Percentiles rank a stretch among this genome's conserved stretches.
Evolutionary conservation across 2,888 invertebrate species (phyloP).

Genomic region (Chymomyza fuscimana): DNA sequence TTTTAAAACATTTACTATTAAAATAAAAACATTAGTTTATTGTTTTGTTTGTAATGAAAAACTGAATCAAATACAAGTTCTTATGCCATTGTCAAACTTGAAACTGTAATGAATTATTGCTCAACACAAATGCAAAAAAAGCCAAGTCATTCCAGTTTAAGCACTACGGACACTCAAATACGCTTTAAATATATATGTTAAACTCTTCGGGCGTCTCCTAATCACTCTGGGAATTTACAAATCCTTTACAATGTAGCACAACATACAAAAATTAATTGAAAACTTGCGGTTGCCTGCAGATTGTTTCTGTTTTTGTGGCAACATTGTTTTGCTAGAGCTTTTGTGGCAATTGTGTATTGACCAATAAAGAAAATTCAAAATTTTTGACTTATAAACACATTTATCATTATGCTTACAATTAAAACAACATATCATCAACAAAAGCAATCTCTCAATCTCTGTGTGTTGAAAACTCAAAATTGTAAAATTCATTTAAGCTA

Average conservation of each 20-base stretch:
- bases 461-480: neutral
- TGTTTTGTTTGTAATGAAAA: neutral
- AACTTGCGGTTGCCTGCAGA: slow-evolving; percentile 41
- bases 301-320: slow-evolving; percentile 5
- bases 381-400: neutral
- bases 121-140: neutral
- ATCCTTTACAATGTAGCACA: neutral
- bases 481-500: neutral
- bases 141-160: neutral
- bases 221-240: neutral
- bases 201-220: neutral
- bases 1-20: too few relatives aligned
- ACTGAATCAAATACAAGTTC: neutral
- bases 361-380: neutral
- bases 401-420: neutral
- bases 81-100: neutral
- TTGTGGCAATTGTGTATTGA: neutral
- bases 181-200: neutral
- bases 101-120: neutral
- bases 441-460: neutral
- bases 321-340: slow-evolving; percentile 13
- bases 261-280: slow-evolving; percentile 34
- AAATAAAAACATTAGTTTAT: neutral
- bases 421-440: neutral
- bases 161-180: neutral